Base-by-base conservation (phyloP, 2,797 vertebrate species). In the Poeciliopsis turneri region DNA sequence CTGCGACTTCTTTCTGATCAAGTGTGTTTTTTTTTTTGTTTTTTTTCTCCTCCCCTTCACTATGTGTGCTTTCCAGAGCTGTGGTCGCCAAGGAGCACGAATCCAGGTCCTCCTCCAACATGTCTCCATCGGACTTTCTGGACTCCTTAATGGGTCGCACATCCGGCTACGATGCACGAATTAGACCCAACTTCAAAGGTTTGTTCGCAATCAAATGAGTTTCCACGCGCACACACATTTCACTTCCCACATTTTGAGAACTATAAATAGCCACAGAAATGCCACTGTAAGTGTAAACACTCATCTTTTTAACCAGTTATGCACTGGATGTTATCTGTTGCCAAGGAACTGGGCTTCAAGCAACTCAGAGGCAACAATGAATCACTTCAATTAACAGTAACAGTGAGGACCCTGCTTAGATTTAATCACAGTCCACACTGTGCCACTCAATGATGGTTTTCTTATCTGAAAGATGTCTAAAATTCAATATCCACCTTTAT, bases 151-250 rank as follows among this genome's bases (percentile, higher is more conserved):
- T 99, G 98, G 98, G 98, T 90, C 97, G 96, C 89, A 99, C 98
- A 79, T 99, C 98, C 1, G 98, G 98, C 73, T 99, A 99, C 84
- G 98, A 99, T 89, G 98, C 98, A 86, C 96, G 98, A 94, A 99
- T 99, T 92, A 96, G 98, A 92, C 98, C 98, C 43, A 99, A 98
- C 96, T 99, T 99, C 92, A 99, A 99, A 98, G 98, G 98, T 98
- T 97, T 93, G 96, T 88, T 80, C 36, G 15, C 59, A 33, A 66
- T 9, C 18, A n/a, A 78, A 0, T 49, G 51, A 46, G 3, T 79
- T 13, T 78, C 61, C 55, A 16, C 28, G 13, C 36, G 43, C 13
- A 75, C 53, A 51, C 51, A 69, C 57, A 49, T n/a, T 9, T 45
- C 46, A 72, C 73, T 74, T 77, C 5, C 64, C 33, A 74, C 33